Base-by-base conservation (phyloP, 1,140 invertebrate species). In the Aphelinus certus region DNA sequence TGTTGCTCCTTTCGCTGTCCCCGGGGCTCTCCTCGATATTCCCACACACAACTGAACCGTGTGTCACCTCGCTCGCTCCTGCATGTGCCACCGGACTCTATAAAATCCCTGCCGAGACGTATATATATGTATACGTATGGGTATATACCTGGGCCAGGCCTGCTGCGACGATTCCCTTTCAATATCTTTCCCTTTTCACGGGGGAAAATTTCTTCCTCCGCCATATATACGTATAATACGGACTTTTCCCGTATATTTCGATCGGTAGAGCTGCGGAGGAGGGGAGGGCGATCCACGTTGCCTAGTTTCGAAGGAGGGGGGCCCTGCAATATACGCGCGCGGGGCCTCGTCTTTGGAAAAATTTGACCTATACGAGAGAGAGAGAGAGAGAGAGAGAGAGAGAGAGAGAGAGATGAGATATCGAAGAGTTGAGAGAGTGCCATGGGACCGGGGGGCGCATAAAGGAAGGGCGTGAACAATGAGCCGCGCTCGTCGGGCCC, bases 1-100 rank as follows among this genome's bases (percentile, higher is more conserved):
- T 69, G 73, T 66, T 75, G 73, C 73, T 75, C 73, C 56, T 75
- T 71, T 75, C 4, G 64, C 65, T 42, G 45, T 45, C 58, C 45
- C 58, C 51, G 51, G 72, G 7, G 57, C 53, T 69, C 51, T 47
- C 26, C 26, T 60, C 68, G 73, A 75, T 71, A 75, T 75, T 75
- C 73, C 73, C 73, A 75, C 67, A 26, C 26, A 70, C 62, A 69
- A 58, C 47, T n/a, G n/a, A 70, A 63, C 26, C 26, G 26, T 51
- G 62, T 70, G 73, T 75, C 55, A 55, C 67, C 53, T 56, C 66
- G 61, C 73, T 43, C 47, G 53, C 42, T 9, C 4, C 9, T 4
- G 9, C 51, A 53, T 4, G 4, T 53, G 60, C 60, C 55, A 48
- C 56, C 61, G 67, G 48, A 71, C 73, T 71, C 68, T 63, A 75